Evolutionary conservation across 2,888 invertebrate genomes (phyloP), one percentile per base, ranked within the genome.

Genomic region (Lasioglossum oenotherae): DNA sequence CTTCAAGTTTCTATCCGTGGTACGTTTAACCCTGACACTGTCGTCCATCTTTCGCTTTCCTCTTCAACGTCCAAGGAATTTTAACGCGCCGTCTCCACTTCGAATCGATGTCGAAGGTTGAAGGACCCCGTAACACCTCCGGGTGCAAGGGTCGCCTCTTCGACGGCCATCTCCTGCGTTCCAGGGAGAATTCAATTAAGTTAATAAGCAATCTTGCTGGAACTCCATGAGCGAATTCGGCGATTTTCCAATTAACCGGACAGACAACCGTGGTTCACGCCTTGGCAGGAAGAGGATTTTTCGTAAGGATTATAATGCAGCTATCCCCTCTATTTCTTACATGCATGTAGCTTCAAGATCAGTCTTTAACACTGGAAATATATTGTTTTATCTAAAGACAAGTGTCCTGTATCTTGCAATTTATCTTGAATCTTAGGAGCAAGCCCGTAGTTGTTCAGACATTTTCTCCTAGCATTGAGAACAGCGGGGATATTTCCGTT

Each of bases 181-280:
- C 53, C 38, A 41, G 71, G 49, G 38, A 71, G 80, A 80, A 80
- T 80, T 80, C 80, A 80, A 80, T 80, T 80, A 80, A 60, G 74
- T n/a, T 80, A 79, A 79, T 73, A 79, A 73, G 46, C 78, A 57
- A 72, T 35, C 57, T 46, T 23, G 16, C 31, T 10, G 16, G 69
- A 31, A 78, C 60, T 53, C 38, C 19, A 53, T 5, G 41, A 53
- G 41, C 19, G 44, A 35, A 60, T 38, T 35, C 19, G 53, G 5
- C 27, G 23, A 53, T 78, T 74, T 44, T 75, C 64, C 46, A 31
- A 75, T 82, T 46, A 74, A 82, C 67, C 46, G 19, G 69, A 14
- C 57, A 60, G 41, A 71, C 46, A 81, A 74, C 67, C 49, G 49
- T 16, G n/a, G 1, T 83, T 75, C 80, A 14, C 81, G 77, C 69